These are phyloP conservation scores for Coelopa frigida DNA, from an alignment of 1,140 invertebrate genomes.

Conservation along the genomic window DNA sequence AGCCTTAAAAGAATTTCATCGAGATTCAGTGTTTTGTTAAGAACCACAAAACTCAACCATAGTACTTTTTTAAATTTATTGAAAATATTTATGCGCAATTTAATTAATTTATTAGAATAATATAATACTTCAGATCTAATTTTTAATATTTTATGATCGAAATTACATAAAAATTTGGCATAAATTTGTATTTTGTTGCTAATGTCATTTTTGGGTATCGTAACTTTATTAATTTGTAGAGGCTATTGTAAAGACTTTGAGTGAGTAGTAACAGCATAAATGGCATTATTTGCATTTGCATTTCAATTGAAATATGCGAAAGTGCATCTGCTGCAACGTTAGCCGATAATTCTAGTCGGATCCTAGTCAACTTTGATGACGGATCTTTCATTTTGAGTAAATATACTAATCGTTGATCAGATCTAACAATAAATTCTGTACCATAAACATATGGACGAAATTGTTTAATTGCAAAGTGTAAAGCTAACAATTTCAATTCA, in stretches of 20 bases:
- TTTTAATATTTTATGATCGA: neutral
- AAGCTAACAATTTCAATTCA: conserved; percentile 8
- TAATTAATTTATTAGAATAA: neutral
- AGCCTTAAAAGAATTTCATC: neutral
- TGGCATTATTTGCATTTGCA: neutral
- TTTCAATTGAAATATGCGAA: neutral
- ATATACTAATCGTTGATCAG: conserved; percentile 38
- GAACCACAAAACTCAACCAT: neutral
- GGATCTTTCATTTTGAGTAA: neutral
- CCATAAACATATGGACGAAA: conserved; percentile 46
- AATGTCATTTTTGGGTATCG: neutral
- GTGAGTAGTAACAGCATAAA: neutral
- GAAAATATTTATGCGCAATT: neutral
- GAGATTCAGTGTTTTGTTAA: neutral
- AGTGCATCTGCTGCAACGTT: conserved; percentile 16
- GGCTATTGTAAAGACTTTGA: neutral
- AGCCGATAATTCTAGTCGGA: conserved; percentile 26
- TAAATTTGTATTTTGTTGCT: neutral
- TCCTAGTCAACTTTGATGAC: neutral
- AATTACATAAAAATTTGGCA: neutral
- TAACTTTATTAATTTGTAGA: neutral
- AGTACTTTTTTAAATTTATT: neutral
- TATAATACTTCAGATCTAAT: neutral
- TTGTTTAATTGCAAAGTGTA: conserved; percentile 41
- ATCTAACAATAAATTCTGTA: conserved; percentile 42